Base-by-base conservation (phyloP, 2,797 vertebrate genomes). In the Graptemys geographica region DNA sequence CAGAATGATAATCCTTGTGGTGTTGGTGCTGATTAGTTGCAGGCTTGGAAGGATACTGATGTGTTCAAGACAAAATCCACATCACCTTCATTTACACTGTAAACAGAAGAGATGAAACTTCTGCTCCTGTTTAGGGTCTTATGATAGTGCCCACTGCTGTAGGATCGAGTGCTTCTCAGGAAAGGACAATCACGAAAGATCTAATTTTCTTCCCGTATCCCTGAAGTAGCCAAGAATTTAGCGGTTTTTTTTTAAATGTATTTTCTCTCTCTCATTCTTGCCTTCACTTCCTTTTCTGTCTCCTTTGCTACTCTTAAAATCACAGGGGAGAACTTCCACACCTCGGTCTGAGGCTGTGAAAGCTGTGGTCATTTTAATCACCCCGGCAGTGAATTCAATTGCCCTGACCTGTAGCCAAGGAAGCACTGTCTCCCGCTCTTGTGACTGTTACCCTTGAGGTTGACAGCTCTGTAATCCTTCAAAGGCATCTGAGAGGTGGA, bases 11-110 rank as follows among this genome's bases (percentile, higher is more conserved):
- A 31, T 1, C n/a, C 87, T 4, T 74, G 57, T 0, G 53, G 2
- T 0, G 3, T 2, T 1, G 80, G 19, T 72, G 41, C 82, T 37
- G 84, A 12, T 12, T 2, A 41, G 82, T 1, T 0, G 18, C n/a
- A 52, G 82, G 72, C 33, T 0, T 72, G 69, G 0, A 52, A 0
- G 28, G 89, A 25, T 2, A 83, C 0, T 1, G 57, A 28, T 55
- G 74, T 1, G 79, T 57, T 53, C 2, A 0, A 31, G 78, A 83
- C 72, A 76, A 25, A 72, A 79, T 53, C 65, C 83, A 2, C 0
- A 0, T 3, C 81, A 28, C 76, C 90, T 21, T 5, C 72, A 15
- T 87, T 37, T 4, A 65, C 2, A 1, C 44, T 1, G 11, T 19
- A 25, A 37, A 72, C 19, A 37, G 69, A 78, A 7, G 23, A 21